A percentile compares a stretch with the other conserved stretches of the same genome.
Conservation (phyloP, 2,797 vertebrate genomes). For the Aplochiton taeniatus region DNA sequence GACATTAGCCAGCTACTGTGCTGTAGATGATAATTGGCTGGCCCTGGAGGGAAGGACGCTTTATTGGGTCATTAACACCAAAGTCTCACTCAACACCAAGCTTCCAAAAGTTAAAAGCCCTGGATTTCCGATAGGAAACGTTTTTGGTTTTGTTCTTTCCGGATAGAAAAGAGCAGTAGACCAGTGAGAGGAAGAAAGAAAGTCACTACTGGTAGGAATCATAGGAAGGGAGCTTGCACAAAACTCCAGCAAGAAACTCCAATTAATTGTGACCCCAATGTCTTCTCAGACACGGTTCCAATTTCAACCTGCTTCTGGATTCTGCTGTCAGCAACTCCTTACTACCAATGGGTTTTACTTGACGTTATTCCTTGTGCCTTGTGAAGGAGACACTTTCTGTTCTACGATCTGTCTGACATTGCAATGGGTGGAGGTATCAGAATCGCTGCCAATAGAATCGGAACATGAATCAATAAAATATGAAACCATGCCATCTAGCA, state of each 20-base stretch:
- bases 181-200: neutral
- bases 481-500: neutral
- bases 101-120: too few relatives aligned
- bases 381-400: constrained; percentile 2
- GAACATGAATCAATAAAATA: constrained; percentile 14
- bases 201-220: too few relatives aligned
- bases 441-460: constrained; percentile 10
- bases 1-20: too few relatives aligned
- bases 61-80: too few relatives aligned
- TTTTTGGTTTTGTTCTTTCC: too few relatives aligned
- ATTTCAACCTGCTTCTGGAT: constrained; percentile 17
- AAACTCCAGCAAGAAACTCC: neutral
- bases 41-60: too few relatives aligned
- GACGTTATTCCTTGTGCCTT: constrained; percentile 6
- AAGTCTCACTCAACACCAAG: too few relatives aligned
- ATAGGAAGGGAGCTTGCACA: neutral
- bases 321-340: constrained; percentile 21
- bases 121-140: too few relatives aligned
- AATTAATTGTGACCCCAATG: constrained; percentile 9
- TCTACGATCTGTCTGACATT: constrained; percentile 13
- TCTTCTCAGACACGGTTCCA: constrained; percentile 12
- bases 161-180: too few relatives aligned
- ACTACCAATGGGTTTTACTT: constrained; percentile 24
- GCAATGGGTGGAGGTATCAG: constrained; percentile 6
- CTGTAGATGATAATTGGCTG: too few relatives aligned